phyloP scores from a whole-genome alignment of 1,140 invertebrate genomes.

The Pogonomyrmex barbatus region DNA sequence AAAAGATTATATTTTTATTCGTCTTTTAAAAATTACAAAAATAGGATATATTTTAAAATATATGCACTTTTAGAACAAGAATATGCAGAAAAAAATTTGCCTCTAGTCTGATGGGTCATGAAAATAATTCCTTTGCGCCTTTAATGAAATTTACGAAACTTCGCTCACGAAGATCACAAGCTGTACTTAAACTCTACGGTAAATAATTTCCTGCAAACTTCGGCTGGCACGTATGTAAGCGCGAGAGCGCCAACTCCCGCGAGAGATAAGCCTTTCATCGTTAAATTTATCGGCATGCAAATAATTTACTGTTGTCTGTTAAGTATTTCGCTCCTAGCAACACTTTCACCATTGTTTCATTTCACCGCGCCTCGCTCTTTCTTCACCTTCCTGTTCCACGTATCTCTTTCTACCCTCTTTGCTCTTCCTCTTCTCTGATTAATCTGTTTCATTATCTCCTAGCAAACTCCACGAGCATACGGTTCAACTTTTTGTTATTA shows the following conservation, averaged over 20 bases:
- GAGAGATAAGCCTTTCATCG: constrained; percentile 53
- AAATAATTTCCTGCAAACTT: constrained; percentile 46
- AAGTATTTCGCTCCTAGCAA: constrained; percentile 39
- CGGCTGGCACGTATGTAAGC: constrained; percentile 9
- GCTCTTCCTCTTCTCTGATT: constrained; percentile 62
- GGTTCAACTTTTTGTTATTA: constrained; percentile 77
- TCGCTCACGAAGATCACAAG: constrained; percentile 19
- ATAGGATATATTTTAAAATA: background rate
- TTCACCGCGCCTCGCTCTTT: background rate
- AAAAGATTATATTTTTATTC: background rate
- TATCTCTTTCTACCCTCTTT: background rate
- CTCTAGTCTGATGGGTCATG: background rate
- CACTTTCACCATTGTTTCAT: constrained; percentile 51
- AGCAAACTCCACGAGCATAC: constrained; percentile 60
- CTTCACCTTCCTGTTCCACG: background rate
- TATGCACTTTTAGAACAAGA: background rate
- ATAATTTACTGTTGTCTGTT: constrained; percentile 43
- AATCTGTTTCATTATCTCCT: constrained; percentile 76
- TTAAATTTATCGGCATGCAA: constrained; percentile 53
- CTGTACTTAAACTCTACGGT: constrained; percentile 20
- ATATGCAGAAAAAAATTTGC: background rate
- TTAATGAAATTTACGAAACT: constrained; percentile 47
- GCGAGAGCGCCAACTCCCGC: constrained; percentile 28
- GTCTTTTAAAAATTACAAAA: background rate
- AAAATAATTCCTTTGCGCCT: background rate